Conservation (phyloP, 1,140 invertebrate species). For the Cotesia glomerata region DNA sequence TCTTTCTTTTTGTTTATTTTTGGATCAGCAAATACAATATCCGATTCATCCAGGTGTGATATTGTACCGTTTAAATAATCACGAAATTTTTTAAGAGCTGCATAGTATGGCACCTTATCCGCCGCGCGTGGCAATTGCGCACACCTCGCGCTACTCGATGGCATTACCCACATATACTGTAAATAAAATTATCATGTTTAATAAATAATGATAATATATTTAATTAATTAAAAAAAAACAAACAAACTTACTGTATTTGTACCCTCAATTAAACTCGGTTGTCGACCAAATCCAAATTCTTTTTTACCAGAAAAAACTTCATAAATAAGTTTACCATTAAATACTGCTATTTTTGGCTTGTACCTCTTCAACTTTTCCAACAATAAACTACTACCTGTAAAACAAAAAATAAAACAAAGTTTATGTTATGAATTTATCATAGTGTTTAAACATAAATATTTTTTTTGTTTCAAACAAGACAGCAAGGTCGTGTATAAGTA, state of each 20-base stretch:
- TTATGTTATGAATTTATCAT: not conserved
- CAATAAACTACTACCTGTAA: slow-evolving; percentile 80
- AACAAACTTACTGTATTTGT: slow-evolving; percentile 84
- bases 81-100: slow-evolving; percentile 91
- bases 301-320: slow-evolving; percentile 97
- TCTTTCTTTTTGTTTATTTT: slow-evolving; percentile 71
- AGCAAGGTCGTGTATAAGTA: too few species aligned
- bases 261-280: slow-evolving; percentile 89
- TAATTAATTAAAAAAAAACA: not conserved
- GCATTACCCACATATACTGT: slow-evolving; percentile 98
- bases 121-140: slow-evolving; percentile 92
- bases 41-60: slow-evolving; percentile 84
- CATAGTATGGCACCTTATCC: slow-evolving; percentile 97
- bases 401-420: slow-evolving; percentile 37
- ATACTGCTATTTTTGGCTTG: slow-evolving; percentile 95
- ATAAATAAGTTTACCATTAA: slow-evolving; percentile 98
- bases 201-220: slow-evolving; percentile 12
- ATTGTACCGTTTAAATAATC: slow-evolving; percentile 94
- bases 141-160: slow-evolving; percentile 94
- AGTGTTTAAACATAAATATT: not conserved
- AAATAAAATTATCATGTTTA: slow-evolving; percentile 45
- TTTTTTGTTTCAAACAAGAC: too few species aligned
- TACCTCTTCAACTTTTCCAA: slow-evolving; percentile 91
- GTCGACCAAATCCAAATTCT: slow-evolving; percentile 95
- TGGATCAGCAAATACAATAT: slow-evolving; percentile 88